Base-by-base conservation (phyloP, 1,140 invertebrate genomes). In the Heliconius nattereri region DNA sequence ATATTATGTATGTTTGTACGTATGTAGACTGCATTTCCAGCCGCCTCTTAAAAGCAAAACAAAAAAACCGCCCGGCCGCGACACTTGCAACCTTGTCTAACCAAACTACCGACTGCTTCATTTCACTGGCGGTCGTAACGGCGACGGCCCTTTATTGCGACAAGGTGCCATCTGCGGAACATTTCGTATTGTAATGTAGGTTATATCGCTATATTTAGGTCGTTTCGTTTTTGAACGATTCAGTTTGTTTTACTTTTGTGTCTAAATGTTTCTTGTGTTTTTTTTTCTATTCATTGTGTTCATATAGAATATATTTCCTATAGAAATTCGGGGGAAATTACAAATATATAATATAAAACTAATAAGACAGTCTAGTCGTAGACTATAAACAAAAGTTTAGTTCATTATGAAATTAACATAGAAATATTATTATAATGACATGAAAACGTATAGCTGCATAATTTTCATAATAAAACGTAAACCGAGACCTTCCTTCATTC, bases 151-250 rank as follows among this genome's bases (percentile, higher is more conserved):
- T 84, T 89, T 85, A 85, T 76, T 83, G 88, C 83, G 90, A 92
- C 87, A 92, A 86, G 88, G 90, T 90, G 80, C 78, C 83, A 89
- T 86, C 82, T 84, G 82, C 82, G 73, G 66, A 79, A 82, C 84
- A 83, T 85, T 87, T 85, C 83, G 85, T 85, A 86, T 87, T 88
- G 83, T 84, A 86, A 89, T 89, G 87, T 90, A 88, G 88, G 87
- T 87, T 91, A 88, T 86, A 84, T 87, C 78, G 84, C 85, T 88
- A 91, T 91, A 91, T 91, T 91, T 91, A 91, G 90, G 87, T 79
- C 87, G 87, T 84, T 87, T 84, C 74, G 78, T 84, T 79, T 45
- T 80, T 77, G 77, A 81, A 82, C 81, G 82, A 20, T 73, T 85
- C 83, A 78, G 80, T 83, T 84, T 84, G 76, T 86, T 85, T 85